Evolutionary conservation across 2,797 vertebrate genomes (phyloP).

Genomic region (Gymnothorax reevesii): DNA sequence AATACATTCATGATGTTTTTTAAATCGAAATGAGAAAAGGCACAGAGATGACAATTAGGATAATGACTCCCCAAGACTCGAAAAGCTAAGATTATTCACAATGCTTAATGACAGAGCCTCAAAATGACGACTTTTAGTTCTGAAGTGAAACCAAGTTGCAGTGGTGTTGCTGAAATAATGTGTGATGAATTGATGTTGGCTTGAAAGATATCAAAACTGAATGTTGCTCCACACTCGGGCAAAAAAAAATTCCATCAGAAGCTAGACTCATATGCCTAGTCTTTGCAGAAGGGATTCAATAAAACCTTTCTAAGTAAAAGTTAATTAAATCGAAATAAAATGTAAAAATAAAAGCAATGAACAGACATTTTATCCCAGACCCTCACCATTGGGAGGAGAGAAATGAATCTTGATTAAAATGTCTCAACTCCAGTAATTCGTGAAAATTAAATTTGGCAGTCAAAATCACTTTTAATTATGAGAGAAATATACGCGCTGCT

Average conservation of each 20-base stretch:
- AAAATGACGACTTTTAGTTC: neutral
- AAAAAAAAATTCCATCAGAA: conserved; percentile 59
- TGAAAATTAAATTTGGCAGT: conserved; percentile 77
- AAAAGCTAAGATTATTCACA: neutral
- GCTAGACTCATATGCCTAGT: conserved; percentile 47
- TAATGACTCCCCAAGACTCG: neutral
- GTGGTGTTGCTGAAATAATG: neutral
- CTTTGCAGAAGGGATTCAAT: no score
- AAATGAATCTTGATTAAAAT: conserved; percentile 79
- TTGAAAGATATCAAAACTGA: conserved; percentile 70
- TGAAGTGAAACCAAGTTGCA: neutral
- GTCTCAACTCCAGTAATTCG: conserved; percentile 81
- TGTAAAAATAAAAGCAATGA: no score
- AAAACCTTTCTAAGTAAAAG: no score
- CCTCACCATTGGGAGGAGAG: conserved; percentile 75
- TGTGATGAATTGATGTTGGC: conserved; percentile 33
- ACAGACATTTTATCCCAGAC: conserved; percentile 46
- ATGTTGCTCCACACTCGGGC: conserved; percentile 48
- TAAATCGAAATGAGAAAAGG: neutral
- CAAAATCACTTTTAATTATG: conserved; percentile 39
- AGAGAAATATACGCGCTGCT: conserved; percentile 84
- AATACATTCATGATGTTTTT: neutral
- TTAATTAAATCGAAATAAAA: no score
- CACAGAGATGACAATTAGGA: neutral
- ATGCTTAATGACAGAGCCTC: neutral